Evolutionary conservation across 2,888 invertebrate genomes (phyloP), one percentile per base, ranked within the genome.

Genomic region (Pachycephus smyrnensis): DNA sequence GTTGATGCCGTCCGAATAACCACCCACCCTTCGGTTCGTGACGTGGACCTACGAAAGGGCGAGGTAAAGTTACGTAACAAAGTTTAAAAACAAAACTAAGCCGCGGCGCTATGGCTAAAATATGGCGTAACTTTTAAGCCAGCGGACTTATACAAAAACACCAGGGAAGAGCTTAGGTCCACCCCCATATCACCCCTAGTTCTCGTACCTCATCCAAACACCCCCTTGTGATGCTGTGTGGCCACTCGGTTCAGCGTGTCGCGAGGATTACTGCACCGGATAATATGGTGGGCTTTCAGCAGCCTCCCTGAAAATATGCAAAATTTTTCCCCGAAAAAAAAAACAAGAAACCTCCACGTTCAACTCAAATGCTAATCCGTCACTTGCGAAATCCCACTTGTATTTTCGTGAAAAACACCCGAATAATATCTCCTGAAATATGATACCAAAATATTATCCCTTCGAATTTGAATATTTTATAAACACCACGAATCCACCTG

Each of bases 111-210:
- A 40, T 68, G 80, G 77, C 75, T 82, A 73, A 85, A 87, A 86
- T 87, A 88, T 84, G 85, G 80, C 75, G 76, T 75, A 86, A 88
- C 83, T 88, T 86, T 86, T 84, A 84, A 87, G 80, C 84, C 84
- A 33, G 79, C 75, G 76, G 78, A 80, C 80, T 80, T 80, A 75
- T 32, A 74, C 76, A 76, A 77, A 79, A 80, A 81, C 75, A 79
- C 31, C 71, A 23, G 32, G 71, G 55, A 55, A 55, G 55, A 55
- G 55, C 55, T 55, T 55, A 55, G 55, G 23, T 55, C 55, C 23
- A 23, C 15, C 23, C 23, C 55, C 9, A 2, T 4, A 12, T 40
- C 6, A 23, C 9, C 40, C 9, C 55, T 23, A 9, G 2, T 55
- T 23, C 55, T 9, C 23, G 55, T 23, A 55, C 55, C 55, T 1